These are phyloP conservation scores for Nomada flava DNA, from an alignment of 2,888 invertebrate species.

Conservation along the genomic window DNA sequence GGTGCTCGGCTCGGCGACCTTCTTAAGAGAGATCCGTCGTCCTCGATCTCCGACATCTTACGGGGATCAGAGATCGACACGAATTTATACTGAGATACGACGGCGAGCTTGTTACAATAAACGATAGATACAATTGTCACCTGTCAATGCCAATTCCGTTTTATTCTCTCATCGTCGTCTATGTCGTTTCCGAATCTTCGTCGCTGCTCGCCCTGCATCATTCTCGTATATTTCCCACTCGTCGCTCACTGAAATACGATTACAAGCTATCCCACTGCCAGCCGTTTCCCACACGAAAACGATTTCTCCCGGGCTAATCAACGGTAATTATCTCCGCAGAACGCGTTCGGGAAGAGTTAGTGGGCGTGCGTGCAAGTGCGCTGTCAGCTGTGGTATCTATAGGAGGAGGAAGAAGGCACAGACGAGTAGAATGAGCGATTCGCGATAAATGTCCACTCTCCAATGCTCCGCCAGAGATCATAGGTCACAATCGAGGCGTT, in stretches of 20 bases:
- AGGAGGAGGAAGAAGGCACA: slow-evolving; percentile 9
- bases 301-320: slow-evolving; percentile 38
- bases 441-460: slow-evolving; percentile 52
- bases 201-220: no score
- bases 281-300: slow-evolving; percentile 17
- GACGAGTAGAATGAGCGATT: slow-evolving; percentile 53
- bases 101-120: slow-evolving; percentile 12
- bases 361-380: slow-evolving; percentile 31
- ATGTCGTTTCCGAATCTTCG: no score
- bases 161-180: no score
- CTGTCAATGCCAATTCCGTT: no score
- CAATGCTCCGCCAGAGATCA: slow-evolving; percentile 40
- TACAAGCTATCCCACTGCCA: slow-evolving; percentile 10
- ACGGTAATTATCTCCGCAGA: slow-evolving; percentile 38
- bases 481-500: slow-evolving; percentile 46
- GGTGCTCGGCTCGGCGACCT: slow-evolving; percentile 72
- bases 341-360: background rate
- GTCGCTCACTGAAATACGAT: background rate
- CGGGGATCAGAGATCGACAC: background rate
- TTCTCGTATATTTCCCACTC: background rate
- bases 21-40: slow-evolving; percentile 72
- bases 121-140: no score
- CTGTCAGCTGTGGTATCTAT: background rate
- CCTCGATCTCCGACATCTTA: slow-evolving; percentile 65
- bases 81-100: slow-evolving; percentile 17